phyloP scores from a whole-genome alignment of 2,888 invertebrate species.

The Microchrysa polita region DNA sequence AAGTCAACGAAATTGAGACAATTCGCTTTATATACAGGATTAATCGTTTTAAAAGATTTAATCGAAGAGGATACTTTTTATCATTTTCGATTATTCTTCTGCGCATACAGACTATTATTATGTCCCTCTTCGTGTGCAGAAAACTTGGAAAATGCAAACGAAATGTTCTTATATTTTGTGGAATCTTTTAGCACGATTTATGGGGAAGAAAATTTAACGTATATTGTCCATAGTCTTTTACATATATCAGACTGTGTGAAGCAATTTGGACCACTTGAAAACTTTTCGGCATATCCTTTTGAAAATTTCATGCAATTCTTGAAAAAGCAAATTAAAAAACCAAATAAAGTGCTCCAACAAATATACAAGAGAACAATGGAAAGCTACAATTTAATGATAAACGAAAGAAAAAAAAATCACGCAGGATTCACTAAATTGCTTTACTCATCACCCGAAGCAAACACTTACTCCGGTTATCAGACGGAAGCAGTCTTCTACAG shows the following conservation, averaged over 20 bases:
- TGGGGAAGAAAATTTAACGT: background rate
- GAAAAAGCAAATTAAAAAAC: constrained; percentile 1
- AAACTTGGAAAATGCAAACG: background rate
- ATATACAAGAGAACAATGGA: background rate
- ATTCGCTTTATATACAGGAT: background rate
- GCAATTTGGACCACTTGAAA: constrained; percentile 50
- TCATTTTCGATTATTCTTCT: background rate
- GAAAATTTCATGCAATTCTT: constrained; percentile 46
- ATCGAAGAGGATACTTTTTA: background rate
- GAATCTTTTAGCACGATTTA: constrained; percentile 31
- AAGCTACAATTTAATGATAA: too few relatives aligned
- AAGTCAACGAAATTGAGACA: background rate
- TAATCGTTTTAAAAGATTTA: background rate
- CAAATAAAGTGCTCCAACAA: background rate
- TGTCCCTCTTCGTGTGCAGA: too few relatives aligned
- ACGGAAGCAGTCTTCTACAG: too few relatives aligned
- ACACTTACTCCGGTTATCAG: too few relatives aligned
- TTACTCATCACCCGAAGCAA: too few relatives aligned
- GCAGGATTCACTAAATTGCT: too few relatives aligned
- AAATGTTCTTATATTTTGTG: constrained; percentile 42
- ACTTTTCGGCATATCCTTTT: constrained; percentile 50
- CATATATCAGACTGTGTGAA: constrained; percentile 49
- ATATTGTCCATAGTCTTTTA: constrained; percentile 46
- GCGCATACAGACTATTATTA: background rate
- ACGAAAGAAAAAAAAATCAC: too few relatives aligned